Percentiles rank a stretch among this genome's conserved stretches.
These are phyloP conservation scores for Megalonaias nervosa DNA, from an alignment of 1,140 invertebrate genomes.

Conservation along the genomic window DNA sequence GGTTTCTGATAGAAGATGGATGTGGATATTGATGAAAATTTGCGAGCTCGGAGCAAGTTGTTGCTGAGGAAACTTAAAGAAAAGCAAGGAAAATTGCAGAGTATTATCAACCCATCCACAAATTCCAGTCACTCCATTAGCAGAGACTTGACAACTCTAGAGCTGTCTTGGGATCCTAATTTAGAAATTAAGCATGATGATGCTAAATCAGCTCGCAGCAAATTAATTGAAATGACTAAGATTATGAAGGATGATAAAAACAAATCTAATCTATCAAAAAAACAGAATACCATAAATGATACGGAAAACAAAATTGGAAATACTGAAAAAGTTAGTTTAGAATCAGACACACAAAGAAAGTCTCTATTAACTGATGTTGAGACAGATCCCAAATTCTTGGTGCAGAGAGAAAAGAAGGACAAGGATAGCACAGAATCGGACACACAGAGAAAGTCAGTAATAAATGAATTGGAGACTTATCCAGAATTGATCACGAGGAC, in stretches of 20 bases:
- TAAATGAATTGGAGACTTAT: no score
- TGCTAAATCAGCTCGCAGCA: neutral
- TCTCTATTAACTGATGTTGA: no score
- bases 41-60: slow-evolving; percentile 26
- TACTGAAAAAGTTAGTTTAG: no score
- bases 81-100: slow-evolving; percentile 29
- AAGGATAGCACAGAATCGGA: no score
- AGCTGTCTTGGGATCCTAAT: neutral
- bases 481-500: no score
- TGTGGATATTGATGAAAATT: slow-evolving; percentile 27
- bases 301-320: no score
- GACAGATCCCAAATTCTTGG: no score
- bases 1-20: slow-evolving; percentile 9
- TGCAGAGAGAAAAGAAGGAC: no score
- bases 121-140: neutral
- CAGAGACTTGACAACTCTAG: neutral
- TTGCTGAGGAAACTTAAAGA: slow-evolving; percentile 29
- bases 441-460: no score
- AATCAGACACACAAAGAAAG: no score
- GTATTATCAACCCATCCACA: neutral
- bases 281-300: no score
- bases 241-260: neutral
- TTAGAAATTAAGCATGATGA: neutral
- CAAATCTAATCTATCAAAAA: no score
- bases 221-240: neutral